Conservation (phyloP, 2,888 invertebrate species). For the Plebejus anna region DNA sequence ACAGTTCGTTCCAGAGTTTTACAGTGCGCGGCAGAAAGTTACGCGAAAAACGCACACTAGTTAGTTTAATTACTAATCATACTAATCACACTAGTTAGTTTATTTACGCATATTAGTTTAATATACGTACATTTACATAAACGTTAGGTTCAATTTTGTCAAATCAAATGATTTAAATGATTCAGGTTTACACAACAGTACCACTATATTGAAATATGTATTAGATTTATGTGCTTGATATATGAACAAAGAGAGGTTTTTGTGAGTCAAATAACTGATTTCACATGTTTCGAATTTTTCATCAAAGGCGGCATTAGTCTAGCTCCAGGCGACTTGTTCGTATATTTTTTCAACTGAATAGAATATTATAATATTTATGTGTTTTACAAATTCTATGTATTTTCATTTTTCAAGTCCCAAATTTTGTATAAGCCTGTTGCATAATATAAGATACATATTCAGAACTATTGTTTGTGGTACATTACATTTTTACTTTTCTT, state of each 20-base stretch:
- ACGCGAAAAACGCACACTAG: too few species aligned
- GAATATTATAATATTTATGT: neutral
- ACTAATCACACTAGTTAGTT: too few species aligned
- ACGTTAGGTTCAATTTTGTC: neutral
- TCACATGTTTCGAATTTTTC: conserved; percentile 23
- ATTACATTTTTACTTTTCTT: neutral
- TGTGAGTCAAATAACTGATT: conserved; percentile 7
- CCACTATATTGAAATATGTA: neutral
- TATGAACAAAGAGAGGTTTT: conserved; percentile 2
- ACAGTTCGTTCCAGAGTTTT: too few species aligned
- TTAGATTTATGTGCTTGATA: neutral
- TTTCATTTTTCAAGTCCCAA: neutral
- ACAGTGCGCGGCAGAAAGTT: too few species aligned
- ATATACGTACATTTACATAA: neutral
- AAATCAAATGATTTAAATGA: neutral
- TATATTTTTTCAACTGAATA: neutral
- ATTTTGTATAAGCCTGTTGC: neutral
- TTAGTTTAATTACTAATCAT: too few species aligned
- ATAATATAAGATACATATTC: neutral
- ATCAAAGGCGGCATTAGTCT: conserved; percentile 23
- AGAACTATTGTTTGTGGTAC: neutral
- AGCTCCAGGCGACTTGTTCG: neutral
- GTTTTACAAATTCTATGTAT: conserved; percentile 5
- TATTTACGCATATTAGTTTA: neutral
- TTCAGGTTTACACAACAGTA: neutral